Evolutionary conservation across 2,888 invertebrate species (phyloP), one percentile per base, ranked within the genome.

Genomic region (Achlya flavicornis): DNA sequence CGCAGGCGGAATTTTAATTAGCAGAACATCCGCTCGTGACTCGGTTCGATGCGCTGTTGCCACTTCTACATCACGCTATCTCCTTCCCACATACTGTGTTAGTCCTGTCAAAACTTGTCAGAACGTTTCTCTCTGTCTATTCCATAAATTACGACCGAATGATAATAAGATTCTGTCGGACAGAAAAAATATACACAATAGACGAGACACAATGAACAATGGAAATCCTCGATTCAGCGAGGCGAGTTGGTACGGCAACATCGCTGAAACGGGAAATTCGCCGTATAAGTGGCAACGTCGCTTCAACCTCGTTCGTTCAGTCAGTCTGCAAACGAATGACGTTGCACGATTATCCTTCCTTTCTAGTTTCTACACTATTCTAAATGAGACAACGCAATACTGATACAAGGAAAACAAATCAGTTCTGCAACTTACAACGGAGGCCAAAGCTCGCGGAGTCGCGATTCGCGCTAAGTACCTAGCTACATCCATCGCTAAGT

Each of bases 1-100:
- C 91, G 88, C 92, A 92, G 93, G 92, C 93, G 92, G 93, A 93
- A 93, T 93, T 93, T 93, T 93, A 93, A 93, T 93, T 93, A 93
- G 92, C 92, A 92, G 93, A 93, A 93, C 92, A 93, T 93, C 93
- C 93, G 93, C 92, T 93, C 92, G 88, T 90, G 89, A 90, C 89
- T 90, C 80, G 85, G 81, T 84, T 79, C 80, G 84, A 87, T 84
- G 91, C 92, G 89, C 81, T 82, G 93, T 92, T 93, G 93, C 92
- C 93, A 89, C 85, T 84, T 88, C 80, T 83, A 84, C 80, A 69
- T 72, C 79, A 75, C 75, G 75, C 83, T 81, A 73, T 90, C 90
- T 85, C 90, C 80, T 81, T 92, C 87, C 62, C 83, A 80, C 89
- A 68, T 67, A 69, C 68, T 69, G 73, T 71, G 71, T 73, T 75